Evolutionary conservation across 2,113 vertebrate species (phyloP), one percentile per base, ranked within the genome.

Genomic region (Strigops habroptila): DNA sequence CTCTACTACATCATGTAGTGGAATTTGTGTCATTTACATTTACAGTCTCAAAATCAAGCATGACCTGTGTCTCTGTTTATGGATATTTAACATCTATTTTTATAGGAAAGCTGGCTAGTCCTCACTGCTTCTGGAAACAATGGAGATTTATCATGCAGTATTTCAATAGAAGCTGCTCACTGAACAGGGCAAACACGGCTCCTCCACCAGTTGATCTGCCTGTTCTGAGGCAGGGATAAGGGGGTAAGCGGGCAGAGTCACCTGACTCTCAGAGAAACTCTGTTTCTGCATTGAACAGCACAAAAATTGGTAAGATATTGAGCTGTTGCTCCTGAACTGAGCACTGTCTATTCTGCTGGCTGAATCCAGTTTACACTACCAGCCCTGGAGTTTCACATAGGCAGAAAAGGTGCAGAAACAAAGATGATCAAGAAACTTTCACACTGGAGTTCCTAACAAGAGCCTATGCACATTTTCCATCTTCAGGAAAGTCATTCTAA

Each of bases 141-240:
- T 59, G 33, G 21, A 22, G 14, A 35, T 35, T 16, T 59, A 35
- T 35, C 57, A 15, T 23, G 19, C 6, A 74, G n/a, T 53, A 75
- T 41, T 57, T 24, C 12, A 53, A 21, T 74, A 48, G 5, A 69
- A 86, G 35, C 63, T 65, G 23, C 18, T 27, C 17, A 28, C 18
- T 39, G 17, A 37, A n/a, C 0, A 0, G 28, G 11, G 18, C 19
- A 82, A 68, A 19, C 10, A 23, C 0, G 3, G 17, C 9, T 23
- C 8, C 6, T 63, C 37, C 18, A 37, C 11, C 39, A 49, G 7
- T 12, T 44, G n/a, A 17, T n/a, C 44, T 24, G 5, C 33, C 33
- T 60, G 21, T 77, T 41, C 27, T n/a, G 44, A 18, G 28, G 4
- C 28, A 79, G 8, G 3, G 7, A 14, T 8, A 33, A 64, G 21